Conservation (phyloP, 2,888 invertebrate genomes). For the Zygothrica quintamaculata region DNA sequence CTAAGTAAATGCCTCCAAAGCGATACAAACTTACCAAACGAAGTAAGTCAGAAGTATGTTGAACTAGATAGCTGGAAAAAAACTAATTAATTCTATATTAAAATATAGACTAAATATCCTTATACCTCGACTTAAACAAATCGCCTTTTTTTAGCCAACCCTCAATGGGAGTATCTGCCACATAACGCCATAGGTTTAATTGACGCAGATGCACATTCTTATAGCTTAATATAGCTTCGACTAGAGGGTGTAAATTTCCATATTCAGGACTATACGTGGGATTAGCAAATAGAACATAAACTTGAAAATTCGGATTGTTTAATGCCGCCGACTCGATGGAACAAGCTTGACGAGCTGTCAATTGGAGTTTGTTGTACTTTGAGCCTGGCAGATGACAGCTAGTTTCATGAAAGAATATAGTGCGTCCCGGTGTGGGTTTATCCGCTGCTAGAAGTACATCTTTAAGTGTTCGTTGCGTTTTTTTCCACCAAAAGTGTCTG, state of each 20-base stretch:
- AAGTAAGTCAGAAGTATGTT: conserved; percentile 80
- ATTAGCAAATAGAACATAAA: conserved; percentile 82
- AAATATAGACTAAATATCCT: conserved; percentile 34
- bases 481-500: too few species aligned
- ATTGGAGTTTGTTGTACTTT: conserved; percentile 52
- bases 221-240: conserved; percentile 76
- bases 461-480: conserved; percentile 54
- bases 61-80: conserved; percentile 31
- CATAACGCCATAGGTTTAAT: conserved; percentile 80
- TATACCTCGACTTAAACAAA: conserved; percentile 77
- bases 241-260: conserved; percentile 50
- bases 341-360: conserved; percentile 82
- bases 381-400: conserved; percentile 68
- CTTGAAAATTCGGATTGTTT: conserved; percentile 77
- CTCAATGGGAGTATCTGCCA: conserved; percentile 76
- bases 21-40: conserved; percentile 87
- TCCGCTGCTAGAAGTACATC: conserved; percentile 75
- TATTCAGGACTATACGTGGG: conserved; percentile 66
- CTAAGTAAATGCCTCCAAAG: conserved; percentile 91
- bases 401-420: conserved; percentile 84
- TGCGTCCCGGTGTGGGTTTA: conserved; percentile 76
- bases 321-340: conserved; percentile 83
- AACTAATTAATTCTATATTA: not conserved
- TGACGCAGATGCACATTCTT: conserved; percentile 79
- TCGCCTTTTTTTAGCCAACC: conserved; percentile 78